Conservation (phyloP, 2,113 vertebrate genomes). For the Platichthys flesus region DNA sequence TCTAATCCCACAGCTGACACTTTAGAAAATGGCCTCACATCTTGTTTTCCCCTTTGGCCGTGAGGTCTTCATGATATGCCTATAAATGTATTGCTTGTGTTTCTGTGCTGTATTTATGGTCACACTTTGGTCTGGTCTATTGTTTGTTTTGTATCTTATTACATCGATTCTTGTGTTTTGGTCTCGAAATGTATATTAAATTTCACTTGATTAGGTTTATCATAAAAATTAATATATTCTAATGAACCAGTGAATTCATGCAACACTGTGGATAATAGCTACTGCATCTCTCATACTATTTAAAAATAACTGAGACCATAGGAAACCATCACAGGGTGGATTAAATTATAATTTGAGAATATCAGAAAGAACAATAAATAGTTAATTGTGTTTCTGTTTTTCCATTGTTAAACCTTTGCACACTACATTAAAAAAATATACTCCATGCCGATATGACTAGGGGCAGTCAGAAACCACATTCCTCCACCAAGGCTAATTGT, state of each 20-base stretch:
- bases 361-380: no score
- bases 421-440: no score
- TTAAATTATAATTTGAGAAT: no score
- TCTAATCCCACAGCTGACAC: slow-evolving; percentile 9
- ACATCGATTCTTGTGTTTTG: background rate
- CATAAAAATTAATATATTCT: background rate
- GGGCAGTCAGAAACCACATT: no score
- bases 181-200: background rate
- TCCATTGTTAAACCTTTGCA: no score
- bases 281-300: no score
- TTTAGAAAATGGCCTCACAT: slow-evolving; percentile 13
- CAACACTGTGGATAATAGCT: no score
- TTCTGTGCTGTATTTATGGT: background rate
- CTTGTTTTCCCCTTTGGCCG: background rate
- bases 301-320: no score
- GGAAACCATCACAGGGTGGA: no score
- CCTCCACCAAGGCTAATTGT: no score
- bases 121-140: background rate
- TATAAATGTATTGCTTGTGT: background rate
- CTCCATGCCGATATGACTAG: no score
- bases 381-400: no score
- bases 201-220: background rate
- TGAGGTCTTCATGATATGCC: background rate
- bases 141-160: background rate
- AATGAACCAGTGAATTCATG: background rate